Conservation (phyloP, 2,888 invertebrate genomes). For the Ligdia adustata region DNA sequence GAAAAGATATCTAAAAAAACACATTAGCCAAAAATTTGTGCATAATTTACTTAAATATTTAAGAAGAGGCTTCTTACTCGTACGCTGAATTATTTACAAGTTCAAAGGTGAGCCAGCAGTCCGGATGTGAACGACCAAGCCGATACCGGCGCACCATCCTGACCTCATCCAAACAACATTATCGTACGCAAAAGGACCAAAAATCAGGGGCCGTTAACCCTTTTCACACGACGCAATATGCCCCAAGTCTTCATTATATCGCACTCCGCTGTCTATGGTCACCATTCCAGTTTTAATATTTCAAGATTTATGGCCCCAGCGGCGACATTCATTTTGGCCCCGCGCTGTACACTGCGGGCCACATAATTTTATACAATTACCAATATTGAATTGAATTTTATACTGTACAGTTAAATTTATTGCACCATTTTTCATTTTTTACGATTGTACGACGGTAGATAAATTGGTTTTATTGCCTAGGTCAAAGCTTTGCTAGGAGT, state of each 20-base stretch:
- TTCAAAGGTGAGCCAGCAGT: no score
- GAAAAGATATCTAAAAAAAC: no score
- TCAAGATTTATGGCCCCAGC: slow-evolving; percentile 71
- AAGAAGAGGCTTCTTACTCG: no score
- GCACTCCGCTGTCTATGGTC: slow-evolving; percentile 51
- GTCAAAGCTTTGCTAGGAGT: slow-evolving; percentile 4
- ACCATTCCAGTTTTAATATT: slow-evolving; percentile 73
- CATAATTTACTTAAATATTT: no score
- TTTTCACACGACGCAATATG: slow-evolving; percentile 41
- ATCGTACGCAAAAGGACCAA: no score
- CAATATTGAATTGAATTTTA: slow-evolving; percentile 47
- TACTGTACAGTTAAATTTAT: slow-evolving; percentile 34
- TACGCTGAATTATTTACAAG: no score
- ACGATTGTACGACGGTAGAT: slow-evolving; percentile 24
- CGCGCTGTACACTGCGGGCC: slow-evolving; percentile 53
- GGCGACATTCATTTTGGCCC: slow-evolving; percentile 71
- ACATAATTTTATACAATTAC: slow-evolving; percentile 47
- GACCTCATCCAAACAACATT: no score
- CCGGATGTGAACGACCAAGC: no score
- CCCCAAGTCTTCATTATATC: slow-evolving; percentile 58
- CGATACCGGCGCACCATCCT: no score
- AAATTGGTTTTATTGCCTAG: slow-evolving; percentile 21
- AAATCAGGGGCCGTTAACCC: slow-evolving; percentile 33
- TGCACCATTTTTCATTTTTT: slow-evolving; percentile 29
- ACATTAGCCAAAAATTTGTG: no score